Evolutionary conservation across 1,140 invertebrate species (phyloP), one percentile per base, ranked within the genome.

Genomic region (Drosophila orosa): DNA sequence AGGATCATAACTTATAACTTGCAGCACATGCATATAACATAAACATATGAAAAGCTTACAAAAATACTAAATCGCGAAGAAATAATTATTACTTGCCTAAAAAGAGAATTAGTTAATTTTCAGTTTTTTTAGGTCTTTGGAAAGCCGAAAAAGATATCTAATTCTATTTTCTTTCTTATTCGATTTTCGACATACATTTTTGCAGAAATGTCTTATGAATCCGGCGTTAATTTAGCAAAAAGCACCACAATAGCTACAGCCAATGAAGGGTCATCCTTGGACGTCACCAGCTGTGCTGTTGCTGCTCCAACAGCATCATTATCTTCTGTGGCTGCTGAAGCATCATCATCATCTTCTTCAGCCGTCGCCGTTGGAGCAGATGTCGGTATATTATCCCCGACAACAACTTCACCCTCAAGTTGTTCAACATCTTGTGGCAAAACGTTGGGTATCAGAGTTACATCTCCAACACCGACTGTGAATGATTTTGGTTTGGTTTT

Each of bases 331-430:
- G 50, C 50, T 24, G 50, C 31, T 10, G 56, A 25, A n/a, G n/a
- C 59, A 1, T 52, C 48, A 24, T 54, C 56, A 17, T 39, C 45
- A 22, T 29, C 45, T 9, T 57, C 69, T 22, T 37, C 40, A n/a
- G 33, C 45, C 8, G 19, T 10, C 31, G 13, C 35, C 15, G 50
- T 13, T n/a, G 56, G 27, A 15, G 24, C 62, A 6, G 79, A 86
- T 40, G 52, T 24, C 44, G 75, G 59, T n/a, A 69, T 83, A 29
- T 67, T 63, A 10, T 87, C 79, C 5, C 83, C 83, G 0, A 44
- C 72, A 7, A 89, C 84, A n/a, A 47, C 67, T 10, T 87, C 83
- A 13, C 50, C 69, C 13, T 83, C 80, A 8, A 83, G 83, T 48
- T 79, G 61, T 27, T 74, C 78, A 25, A 73, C 75, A n/a, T 60